Base-by-base conservation (phyloP, 2,797 vertebrate species). In the Parambassis ranga region DNA sequence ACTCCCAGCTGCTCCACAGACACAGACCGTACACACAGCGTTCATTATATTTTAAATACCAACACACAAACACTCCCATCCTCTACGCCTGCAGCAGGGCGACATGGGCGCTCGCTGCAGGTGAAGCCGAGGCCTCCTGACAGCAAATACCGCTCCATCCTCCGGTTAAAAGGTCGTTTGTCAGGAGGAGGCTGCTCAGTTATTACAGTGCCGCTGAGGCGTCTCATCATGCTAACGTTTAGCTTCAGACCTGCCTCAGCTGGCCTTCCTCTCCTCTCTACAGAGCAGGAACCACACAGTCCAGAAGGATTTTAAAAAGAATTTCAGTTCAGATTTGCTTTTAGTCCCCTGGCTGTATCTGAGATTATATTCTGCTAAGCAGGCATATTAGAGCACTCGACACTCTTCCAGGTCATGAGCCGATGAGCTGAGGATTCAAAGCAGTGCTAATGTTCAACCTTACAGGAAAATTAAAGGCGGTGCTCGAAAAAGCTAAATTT, bases 131-230 rank as follows among this genome's bases (percentile, higher is more conserved):
- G 30, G 27, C 18, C 35, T 35, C 37, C 38, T 32, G n/a, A 51
- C 41, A 33, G 37, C 14, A 15, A 53, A 67, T 26, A 15, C 32
- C 35, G 15, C 14, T 28, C 20, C 24, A 26, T 18, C 31, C 41
- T 53, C 10, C 0, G 1, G 30, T 59, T 64, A 5, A 57, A 76
- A 79, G 58, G 65, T 79, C 44, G 51, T 35, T 56, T 39, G 26
- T 63, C 28, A 14, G 30, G 51, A 63, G 43, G 43, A 48, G 18
- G 14, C 36, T 0, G 31, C 57, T 47, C 60, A 1, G 65, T 53
- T 50, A 51, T 51, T 50, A 38, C 11, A 5, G 30, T 7, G 46
- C 36, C 46, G 7, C 43, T 0, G 11, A 65, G 15, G 14, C 23
- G 33, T 8, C 44, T 3, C 15, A 36, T 22, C 0, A 3, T 4